A percentile compares a stretch with the other conserved stretches of the same genome.
These are phyloP conservation scores for Epsilonema sp. DNA, from an alignment of 2,888 invertebrate species.

Conservation along the genomic window DNA sequence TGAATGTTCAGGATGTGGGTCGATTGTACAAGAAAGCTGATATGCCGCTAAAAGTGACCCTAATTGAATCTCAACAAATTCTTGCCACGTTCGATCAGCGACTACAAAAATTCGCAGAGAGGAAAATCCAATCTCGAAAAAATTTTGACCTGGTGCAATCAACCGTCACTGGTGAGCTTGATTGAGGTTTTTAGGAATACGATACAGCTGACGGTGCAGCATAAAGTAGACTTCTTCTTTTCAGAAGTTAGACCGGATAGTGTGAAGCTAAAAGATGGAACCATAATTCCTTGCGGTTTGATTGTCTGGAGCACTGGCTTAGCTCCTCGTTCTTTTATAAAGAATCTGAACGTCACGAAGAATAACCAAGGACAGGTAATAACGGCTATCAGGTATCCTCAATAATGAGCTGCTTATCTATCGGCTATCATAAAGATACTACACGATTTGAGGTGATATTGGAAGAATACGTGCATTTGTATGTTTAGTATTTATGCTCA, in stretches of 20 bases:
- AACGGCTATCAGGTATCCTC: too few species aligned
- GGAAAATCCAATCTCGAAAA: constrained; percentile 28
- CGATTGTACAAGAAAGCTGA: constrained; percentile 26
- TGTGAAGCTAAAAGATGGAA: constrained; percentile 26
- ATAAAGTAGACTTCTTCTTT: constrained; percentile 2
- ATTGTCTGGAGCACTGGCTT: constrained; percentile 35
- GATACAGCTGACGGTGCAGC: neutral
- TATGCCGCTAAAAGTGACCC: constrained; percentile 22
- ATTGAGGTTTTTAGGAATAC: neutral
- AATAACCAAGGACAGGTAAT: constrained; percentile 30
- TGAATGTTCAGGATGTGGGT: constrained; percentile 27
- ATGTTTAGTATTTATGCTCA: neutral
- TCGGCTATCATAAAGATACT: too few species aligned
- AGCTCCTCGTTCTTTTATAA: constrained; percentile 28
- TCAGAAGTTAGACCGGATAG: constrained; percentile 23
- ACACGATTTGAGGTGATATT: too few species aligned
- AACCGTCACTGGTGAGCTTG: constrained; percentile 25
- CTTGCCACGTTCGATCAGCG: constrained; percentile 29
- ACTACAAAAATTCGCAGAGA: constrained; percentile 31
- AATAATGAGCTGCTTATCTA: too few species aligned
- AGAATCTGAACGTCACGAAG: constrained; percentile 21
- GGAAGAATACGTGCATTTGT: too few species aligned
- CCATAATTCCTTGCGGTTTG: constrained; percentile 29
- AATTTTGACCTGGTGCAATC: constrained; percentile 28
- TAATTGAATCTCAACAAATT: constrained; percentile 32